Conservation (phyloP, 2,888 invertebrate genomes). For the Clistopyga incitator region DNA sequence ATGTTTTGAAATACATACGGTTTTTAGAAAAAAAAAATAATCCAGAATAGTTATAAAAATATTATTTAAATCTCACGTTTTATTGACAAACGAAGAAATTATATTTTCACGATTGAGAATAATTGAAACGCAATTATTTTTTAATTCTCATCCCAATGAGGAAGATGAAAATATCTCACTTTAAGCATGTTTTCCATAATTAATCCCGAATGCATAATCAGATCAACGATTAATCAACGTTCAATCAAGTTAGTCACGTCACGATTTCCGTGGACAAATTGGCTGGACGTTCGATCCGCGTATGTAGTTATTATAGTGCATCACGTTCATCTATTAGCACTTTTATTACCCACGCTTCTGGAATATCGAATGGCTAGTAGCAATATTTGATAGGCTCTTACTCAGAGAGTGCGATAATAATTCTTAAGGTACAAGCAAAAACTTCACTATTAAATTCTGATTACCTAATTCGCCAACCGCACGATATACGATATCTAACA, state of each 20-base stretch:
- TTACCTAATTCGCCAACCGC: background rate
- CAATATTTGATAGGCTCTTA: background rate
- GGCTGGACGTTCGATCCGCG: slow-evolving; percentile 8
- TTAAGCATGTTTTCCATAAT: slow-evolving; percentile 2
- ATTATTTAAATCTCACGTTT: no score
- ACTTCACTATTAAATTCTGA: background rate
- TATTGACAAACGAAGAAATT: no score
- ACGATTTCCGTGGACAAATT: slow-evolving; percentile 19
- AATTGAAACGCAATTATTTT: no score
- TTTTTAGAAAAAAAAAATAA: background rate
- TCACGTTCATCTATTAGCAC: background rate
- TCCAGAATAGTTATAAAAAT: no score
- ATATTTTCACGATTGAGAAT: background rate
- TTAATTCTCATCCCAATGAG: background rate
- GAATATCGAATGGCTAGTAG: background rate
- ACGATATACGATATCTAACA: background rate
- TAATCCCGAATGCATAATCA: slow-evolving; percentile 2
- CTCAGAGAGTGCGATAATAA: background rate
- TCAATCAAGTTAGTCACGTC: slow-evolving; percentile 3
- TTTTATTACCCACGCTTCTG: background rate
- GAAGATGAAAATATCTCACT: background rate
- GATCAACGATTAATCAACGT: slow-evolving; percentile 1
- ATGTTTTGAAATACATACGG: no score
- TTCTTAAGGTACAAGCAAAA: background rate
- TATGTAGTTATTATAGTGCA: background rate